Evolutionary conservation across 2,113 vertebrate genomes (phyloP).

Genomic region (Strix uralensis): DNA sequence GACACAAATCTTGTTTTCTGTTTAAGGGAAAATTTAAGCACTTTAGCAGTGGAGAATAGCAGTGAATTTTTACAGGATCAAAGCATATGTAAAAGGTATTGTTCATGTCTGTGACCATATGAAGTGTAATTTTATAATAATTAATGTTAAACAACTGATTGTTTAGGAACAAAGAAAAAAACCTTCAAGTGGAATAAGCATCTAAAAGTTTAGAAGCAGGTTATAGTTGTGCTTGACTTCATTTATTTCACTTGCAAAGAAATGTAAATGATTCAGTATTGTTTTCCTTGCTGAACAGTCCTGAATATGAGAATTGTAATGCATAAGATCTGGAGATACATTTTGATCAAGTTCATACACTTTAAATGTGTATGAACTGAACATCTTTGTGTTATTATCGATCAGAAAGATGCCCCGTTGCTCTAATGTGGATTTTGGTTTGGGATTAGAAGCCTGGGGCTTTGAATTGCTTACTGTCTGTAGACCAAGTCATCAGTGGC

Average conservation of each 20-base stretch:
- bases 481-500: conserved; percentile 64
- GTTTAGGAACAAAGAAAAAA: conserved; percentile 5
- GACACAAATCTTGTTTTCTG: not conserved
- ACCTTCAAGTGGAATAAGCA: not conserved
- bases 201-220: not conserved
- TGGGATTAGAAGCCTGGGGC: conserved; percentile 62
- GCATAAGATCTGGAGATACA: conserved; percentile 9
- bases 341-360: conserved; percentile 2
- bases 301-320: not conserved
- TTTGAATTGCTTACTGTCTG: conserved; percentile 65
- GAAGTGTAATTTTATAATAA: conserved; percentile 14
- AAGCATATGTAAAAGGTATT: not conserved
- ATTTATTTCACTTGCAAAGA: conserved; percentile 24
- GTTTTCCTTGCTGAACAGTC: not conserved
- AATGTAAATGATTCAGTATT: conserved; percentile 33
- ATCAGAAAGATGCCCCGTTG: conserved; percentile 58
- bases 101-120: not conserved
- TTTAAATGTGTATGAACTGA: conserved; percentile 36
- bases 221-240: not conserved
- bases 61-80: not conserved
- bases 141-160: not conserved
- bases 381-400: conserved; percentile 39
- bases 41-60: not conserved
- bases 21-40: not conserved
- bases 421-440: conserved; percentile 68